Percentiles rank a stretch among this genome's conserved stretches.
Conservation (phyloP, 2,797 vertebrate genomes). For the Thamnophis elegans region DNA sequence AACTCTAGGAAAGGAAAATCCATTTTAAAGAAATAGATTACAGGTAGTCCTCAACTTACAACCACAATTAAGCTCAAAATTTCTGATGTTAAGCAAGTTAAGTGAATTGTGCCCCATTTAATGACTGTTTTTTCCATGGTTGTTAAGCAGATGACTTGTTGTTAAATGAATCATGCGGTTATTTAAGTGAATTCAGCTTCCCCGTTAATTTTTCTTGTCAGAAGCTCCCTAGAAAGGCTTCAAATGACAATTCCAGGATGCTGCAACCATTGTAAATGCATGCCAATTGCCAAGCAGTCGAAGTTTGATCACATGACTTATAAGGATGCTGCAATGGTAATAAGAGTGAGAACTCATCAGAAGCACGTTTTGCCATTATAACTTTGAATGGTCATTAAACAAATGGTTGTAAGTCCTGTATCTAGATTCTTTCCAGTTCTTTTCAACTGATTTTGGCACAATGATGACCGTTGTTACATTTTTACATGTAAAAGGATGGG, state of each 20-base stretch:
- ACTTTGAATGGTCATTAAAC: background rate
- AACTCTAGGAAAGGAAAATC: background rate
- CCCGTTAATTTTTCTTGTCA: background rate
- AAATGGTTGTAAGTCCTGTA: background rate
- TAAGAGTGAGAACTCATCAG: background rate
- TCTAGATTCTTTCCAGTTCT: background rate
- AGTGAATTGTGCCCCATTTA: background rate
- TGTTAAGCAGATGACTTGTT: background rate
- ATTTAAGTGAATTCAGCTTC: background rate
- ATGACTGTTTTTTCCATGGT: background rate
- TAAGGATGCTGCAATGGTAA: background rate
- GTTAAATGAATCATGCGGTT: background rate
- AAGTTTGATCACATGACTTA: background rate
- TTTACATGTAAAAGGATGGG: background rate
- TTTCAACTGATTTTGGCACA: background rate
- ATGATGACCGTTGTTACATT: background rate
- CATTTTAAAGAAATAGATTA: background rate
- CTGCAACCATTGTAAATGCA: background rate
- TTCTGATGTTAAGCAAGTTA: background rate
- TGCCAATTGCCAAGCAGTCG: background rate
- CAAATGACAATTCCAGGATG: background rate
- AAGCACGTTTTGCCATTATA: background rate
- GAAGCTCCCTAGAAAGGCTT: background rate
- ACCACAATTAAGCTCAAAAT: background rate
- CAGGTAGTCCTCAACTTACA: background rate